Evolutionary conservation across 2,888 invertebrate species (phyloP), one percentile per base, ranked within the genome.

Genomic region (Theodoxus fluviatilis): DNA sequence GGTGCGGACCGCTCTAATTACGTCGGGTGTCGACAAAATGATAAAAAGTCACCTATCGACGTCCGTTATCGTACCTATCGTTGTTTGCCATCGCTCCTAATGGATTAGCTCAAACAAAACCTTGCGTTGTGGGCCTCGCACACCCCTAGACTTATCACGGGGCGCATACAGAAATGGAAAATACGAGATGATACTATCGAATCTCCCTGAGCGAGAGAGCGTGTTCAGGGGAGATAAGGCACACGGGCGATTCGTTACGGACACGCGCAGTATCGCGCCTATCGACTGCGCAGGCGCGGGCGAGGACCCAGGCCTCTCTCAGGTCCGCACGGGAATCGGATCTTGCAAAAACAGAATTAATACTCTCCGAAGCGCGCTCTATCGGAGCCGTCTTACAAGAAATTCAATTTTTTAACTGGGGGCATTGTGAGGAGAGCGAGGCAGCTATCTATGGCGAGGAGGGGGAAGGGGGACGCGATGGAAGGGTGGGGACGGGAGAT

Each of bases 31-130:
- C 77, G 78, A 73, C 70, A 74, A 72, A 70, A 72, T 70, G 77
- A 81, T 81, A 81, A 80, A 75, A 68, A 68, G 63, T 47, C 47
- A 40, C 70, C 67, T 67, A 79, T 79, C 80, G 79, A 72, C 59
- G 65, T 40, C 61, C 49, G 70, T 71, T 74, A 74, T 75, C 75
- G 67, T 40, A 25, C 43, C 38, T 55, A 61, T 69, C 70, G 68
- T 68, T 35, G 35, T 69, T 68, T 57, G 66, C 75, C 75, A 79
- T 80, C 80, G 72, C 74, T 68, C 71, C 74, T 80, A 79, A 80
- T 81, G 81, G 80, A 81, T 81, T 81, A 81, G 80, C 78, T 81
- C 78, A 75, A 80, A 78, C 78, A 78, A 75, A 79, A 79, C 81
- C 78, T 78, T 78, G 78, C 81, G 78, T 75, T 77, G 73, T 76